Evolutionary conservation across 2,113 vertebrate genomes (phyloP).

Genomic region (Rhinoderma darwinii): DNA sequence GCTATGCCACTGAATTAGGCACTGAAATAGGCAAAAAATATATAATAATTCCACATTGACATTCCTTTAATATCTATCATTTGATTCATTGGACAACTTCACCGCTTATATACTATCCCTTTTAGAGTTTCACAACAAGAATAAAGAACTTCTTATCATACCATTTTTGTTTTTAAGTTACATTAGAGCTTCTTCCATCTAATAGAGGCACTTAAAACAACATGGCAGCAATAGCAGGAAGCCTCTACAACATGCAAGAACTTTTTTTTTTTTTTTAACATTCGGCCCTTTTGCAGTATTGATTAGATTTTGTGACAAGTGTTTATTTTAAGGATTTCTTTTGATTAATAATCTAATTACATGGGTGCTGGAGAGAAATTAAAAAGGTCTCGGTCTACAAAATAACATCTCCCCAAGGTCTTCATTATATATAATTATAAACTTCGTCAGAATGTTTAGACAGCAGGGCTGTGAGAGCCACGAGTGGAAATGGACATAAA

Average conservation of each 20-base stretch:
- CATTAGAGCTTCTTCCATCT: slow-evolving; percentile 64
- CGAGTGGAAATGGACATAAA: slow-evolving; percentile 44
- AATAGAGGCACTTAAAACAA: slow-evolving; percentile 52
- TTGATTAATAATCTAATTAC: slow-evolving; percentile 70
- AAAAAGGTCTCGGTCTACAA: slow-evolving; percentile 55
- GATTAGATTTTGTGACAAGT: slow-evolving; percentile 72
- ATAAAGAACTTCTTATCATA: slow-evolving; percentile 4
- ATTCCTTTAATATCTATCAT: neutral
- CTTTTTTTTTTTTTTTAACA: slow-evolving; percentile 64
- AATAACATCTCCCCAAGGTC: slow-evolving; percentile 59
- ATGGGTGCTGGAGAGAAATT: slow-evolving; percentile 55
- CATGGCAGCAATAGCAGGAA: slow-evolving; percentile 20
- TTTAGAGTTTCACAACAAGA: neutral
- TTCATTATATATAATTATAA: slow-evolving; percentile 61
- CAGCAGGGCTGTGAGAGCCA: slow-evolving; percentile 33
- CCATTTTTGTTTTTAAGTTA: slow-evolving; percentile 51
- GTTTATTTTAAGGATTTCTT: slow-evolving; percentile 72
- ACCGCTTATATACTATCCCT: neutral
- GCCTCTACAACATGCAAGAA: slow-evolving; percentile 28
- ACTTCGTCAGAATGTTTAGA: slow-evolving; percentile 53
- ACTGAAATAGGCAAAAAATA: no score
- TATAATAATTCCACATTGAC: neutral
- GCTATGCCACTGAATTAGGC: no score
- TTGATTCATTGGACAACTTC: neutral
- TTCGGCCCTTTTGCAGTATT: slow-evolving; percentile 65